Evolutionary conservation across 1,140 invertebrate species (phyloP).

Genomic region (Papilio machaon): DNA sequence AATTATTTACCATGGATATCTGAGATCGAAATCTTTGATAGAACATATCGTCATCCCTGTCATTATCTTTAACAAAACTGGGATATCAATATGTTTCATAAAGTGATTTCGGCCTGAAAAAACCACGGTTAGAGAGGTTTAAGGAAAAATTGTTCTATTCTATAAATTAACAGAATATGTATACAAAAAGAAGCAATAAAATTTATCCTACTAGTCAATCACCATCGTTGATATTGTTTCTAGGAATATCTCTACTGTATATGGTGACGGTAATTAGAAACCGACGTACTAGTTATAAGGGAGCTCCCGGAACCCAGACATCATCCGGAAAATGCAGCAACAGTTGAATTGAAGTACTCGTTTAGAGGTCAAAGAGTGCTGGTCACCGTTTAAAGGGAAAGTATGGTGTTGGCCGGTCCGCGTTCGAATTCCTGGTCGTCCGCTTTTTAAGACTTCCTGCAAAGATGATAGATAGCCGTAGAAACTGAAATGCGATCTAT

Average conservation of each 20-base stretch:
- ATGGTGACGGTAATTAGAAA: constrained; percentile 15
- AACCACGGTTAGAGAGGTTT: not conserved
- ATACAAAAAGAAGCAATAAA: constrained; percentile 17
- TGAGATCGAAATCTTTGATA: too few species aligned
- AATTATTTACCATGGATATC: too few species aligned
- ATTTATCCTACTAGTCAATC: not conserved
- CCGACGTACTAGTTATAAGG: not conserved
- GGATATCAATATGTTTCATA: too few species aligned
- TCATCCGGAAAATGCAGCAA: not conserved
- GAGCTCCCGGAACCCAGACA: not conserved
- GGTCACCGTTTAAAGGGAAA: constrained; percentile 36
- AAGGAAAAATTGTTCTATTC: not conserved
- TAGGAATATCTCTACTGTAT: not conserved
- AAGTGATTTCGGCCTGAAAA: too few species aligned
- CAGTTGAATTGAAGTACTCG: not conserved
- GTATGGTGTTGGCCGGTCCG: constrained; percentile 15
- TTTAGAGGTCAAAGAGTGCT: constrained; percentile 12
- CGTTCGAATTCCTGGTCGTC: constrained; percentile 33
- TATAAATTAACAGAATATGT: not conserved
- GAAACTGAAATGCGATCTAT: constrained; percentile 5
- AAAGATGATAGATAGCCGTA: constrained; percentile 34
- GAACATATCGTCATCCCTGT: too few species aligned
- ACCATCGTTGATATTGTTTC: constrained; percentile 1
- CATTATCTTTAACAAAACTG: too few species aligned
- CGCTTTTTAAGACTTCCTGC: constrained; percentile 37